phyloP scores from a whole-genome alignment of 2,888 invertebrate species.

The Pseudococcus longispinus region DNA sequence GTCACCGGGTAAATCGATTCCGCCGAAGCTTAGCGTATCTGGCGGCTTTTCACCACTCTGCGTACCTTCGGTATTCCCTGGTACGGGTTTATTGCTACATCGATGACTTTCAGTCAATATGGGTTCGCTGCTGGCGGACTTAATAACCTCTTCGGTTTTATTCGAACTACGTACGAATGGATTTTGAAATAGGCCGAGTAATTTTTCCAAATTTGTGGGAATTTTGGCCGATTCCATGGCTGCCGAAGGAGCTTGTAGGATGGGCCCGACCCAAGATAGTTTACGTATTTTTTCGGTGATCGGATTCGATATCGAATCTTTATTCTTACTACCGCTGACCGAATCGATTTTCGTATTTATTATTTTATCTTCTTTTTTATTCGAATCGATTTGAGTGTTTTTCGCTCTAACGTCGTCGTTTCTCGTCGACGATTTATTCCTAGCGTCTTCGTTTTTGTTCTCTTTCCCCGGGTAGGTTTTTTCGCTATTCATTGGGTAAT shows the following conservation, averaged over 20 bases:
- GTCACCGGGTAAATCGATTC: background rate
- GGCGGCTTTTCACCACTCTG: background rate
- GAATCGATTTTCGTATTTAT: background rate
- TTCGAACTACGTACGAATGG: slow-evolving; percentile 62
- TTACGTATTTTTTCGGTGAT: slow-evolving; percentile 66
- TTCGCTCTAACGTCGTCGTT: slow-evolving; percentile 57
- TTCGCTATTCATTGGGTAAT: slow-evolving; percentile 62
- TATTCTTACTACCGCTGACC: background rate
- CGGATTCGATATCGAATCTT: slow-evolving; percentile 64
- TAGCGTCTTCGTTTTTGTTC: slow-evolving; percentile 21
- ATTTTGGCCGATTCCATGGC: slow-evolving; percentile 64
- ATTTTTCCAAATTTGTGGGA: slow-evolving; percentile 71
- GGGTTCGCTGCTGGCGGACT: slow-evolving; percentile 19
- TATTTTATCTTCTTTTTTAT: background rate
- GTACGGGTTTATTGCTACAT: background rate
- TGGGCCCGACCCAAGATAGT: slow-evolving; percentile 67
- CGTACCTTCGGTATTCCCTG: background rate
- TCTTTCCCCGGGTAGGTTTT: slow-evolving; percentile 58
- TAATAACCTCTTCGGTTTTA: slow-evolving; percentile 34
- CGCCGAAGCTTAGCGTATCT: background rate
- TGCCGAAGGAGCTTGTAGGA: slow-evolving; percentile 63
- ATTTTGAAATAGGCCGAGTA: slow-evolving; percentile 72
- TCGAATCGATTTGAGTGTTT: slow-evolving; percentile 62
- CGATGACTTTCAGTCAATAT: background rate
- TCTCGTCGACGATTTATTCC: background rate